Evolutionary conservation across 2,888 invertebrate genomes (phyloP).

Genomic region (Synanthedon tipuliformis): DNA sequence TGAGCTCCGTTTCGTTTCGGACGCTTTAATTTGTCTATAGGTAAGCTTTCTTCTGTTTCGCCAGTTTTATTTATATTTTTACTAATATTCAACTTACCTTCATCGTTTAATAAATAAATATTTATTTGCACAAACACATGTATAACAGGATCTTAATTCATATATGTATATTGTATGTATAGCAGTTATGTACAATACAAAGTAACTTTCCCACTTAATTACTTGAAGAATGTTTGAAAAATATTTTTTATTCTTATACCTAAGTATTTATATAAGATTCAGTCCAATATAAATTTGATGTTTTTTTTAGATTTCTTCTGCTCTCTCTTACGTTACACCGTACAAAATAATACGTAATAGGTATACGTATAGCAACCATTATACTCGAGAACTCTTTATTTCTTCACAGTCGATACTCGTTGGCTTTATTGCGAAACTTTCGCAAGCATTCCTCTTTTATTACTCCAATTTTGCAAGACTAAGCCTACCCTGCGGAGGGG

Average conservation of each 20-base stretch:
- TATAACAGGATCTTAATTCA: too few species aligned
- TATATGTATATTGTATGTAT: too few species aligned
- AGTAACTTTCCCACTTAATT: too few species aligned
- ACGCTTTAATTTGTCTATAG: conserved; percentile 51
- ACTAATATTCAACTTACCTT: too few species aligned
- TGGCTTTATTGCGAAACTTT: conserved; percentile 69
- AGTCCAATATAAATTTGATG: too few species aligned
- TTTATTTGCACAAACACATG: too few species aligned
- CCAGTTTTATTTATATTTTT: too few species aligned
- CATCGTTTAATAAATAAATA: too few species aligned
- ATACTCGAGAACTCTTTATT: conserved; percentile 59
- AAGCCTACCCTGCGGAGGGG: conserved; percentile 56
- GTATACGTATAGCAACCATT: conserved; percentile 18
- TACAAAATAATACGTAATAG: background rate
- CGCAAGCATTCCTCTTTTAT: conserved; percentile 68
- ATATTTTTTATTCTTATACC: too few species aligned
- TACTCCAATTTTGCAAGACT: conserved; percentile 68
- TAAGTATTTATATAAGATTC: too few species aligned
- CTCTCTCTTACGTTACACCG: background rate
- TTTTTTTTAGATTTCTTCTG: background rate
- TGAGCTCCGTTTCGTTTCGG: conserved; percentile 35
- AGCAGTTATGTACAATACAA: too few species aligned
- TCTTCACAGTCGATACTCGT: conserved; percentile 69
- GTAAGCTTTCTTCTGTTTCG: conserved; percentile 14
- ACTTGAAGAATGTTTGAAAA: too few species aligned